Evolutionary conservation across 2,797 vertebrate genomes (phyloP), one percentile per base, ranked within the genome.

Genomic region (Coregonus ussuriensis): DNA sequence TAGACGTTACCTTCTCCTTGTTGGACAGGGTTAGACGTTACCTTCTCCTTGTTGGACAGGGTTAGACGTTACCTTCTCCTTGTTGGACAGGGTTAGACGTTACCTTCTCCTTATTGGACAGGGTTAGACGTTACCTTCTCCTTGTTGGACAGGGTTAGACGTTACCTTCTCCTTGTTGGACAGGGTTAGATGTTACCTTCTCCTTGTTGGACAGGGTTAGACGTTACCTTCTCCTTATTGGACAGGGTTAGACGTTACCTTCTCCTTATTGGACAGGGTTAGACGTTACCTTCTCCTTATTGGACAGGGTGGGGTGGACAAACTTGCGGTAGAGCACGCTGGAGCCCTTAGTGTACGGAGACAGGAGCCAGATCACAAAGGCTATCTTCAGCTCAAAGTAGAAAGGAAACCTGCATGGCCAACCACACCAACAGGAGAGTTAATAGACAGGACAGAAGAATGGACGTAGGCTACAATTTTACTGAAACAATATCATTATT

Each of bases 381-480:
- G 98, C 98, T 0, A 99, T 99, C 95, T 99, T 99, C 83, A 99
- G 93, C 91, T 99, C 98, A 79, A 99, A 99, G 94, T 99, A 99
- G 95, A 99, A 99, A 3, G 98, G 98, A 93, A 99, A 99, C 98
- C 98, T 99, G 91, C 29, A 68, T 6, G 16, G 29, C 56, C 25
- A n/a, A 71, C 47, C 41, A 47, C n/a, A 47, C 21, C 47, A 71
- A 71, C 9, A n/a, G 14, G 25, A 6, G 4, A 18, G 59, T 63
- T 25, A 63, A 21, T 63, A 25, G 21, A 25, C 6, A 63, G 21
- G 3, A 63, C 9, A 25, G 9, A 63, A 63, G 21, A 25, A 25
- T 13, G 41, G 41, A 13, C 9, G 41, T 47, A 9, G 41, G 41
- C 41, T 47, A 47, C 41, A 47, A 47, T 47, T 47, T 13, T 47